A percentile compares a stretch with the other conserved stretches of the same genome.
Conservation (phyloP, 2,113 vertebrate genomes). For the Pseudorectes ferrugineus region DNA sequence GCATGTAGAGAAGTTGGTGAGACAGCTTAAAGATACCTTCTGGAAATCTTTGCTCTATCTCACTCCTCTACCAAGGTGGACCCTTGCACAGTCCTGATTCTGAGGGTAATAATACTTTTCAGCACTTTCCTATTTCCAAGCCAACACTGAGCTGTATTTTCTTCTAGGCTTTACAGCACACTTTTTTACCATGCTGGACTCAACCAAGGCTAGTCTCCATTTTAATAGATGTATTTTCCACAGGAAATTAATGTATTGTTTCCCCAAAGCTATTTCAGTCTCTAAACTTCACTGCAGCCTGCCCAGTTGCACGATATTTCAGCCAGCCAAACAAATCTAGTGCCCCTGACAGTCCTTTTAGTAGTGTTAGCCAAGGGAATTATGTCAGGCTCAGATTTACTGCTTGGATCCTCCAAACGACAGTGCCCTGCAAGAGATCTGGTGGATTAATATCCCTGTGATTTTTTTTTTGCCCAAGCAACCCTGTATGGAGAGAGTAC, state of each 20-base stretch:
- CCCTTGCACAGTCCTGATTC: not conserved
- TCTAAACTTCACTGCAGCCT: not conserved
- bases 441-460: not conserved
- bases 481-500: not conserved
- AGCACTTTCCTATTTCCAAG: not conserved
- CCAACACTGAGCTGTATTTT: not conserved
- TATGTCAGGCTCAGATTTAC: not conserved
- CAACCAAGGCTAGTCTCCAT: not conserved
- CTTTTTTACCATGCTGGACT: not conserved
- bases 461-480: not conserved
- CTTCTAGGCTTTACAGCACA: not conserved
- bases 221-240: constrained; percentile 63
- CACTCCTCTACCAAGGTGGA: not conserved
- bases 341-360: not conserved
- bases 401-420: not conserved
- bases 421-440: not conserved
- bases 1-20: not conserved
- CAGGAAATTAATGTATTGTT: constrained; percentile 68
- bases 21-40: not conserved
- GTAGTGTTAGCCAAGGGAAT: not conserved
- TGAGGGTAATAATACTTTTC: not conserved
- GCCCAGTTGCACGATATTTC: constrained; percentile 40
- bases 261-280: constrained; percentile 57
- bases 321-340: not conserved
- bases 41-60: not conserved